These are phyloP conservation scores for Julus scandinavius DNA, from an alignment of 2,888 invertebrate species.

Conservation along the genomic window DNA sequence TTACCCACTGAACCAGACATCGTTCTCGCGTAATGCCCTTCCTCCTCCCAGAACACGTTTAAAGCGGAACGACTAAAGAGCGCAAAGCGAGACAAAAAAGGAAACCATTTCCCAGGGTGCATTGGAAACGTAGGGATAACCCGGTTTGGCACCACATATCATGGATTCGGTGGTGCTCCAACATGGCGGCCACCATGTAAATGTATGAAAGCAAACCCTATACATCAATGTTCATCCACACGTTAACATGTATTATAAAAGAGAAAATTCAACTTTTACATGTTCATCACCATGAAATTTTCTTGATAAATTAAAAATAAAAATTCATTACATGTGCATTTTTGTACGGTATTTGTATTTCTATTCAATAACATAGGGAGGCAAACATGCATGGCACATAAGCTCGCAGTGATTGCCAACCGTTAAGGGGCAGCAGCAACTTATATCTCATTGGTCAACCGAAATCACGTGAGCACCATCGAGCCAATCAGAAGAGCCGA, in stretches of 20 bases:
- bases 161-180: too few species aligned
- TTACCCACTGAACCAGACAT: conserved; percentile 33
- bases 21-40: conserved; percentile 22
- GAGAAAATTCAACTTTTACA: too few species aligned
- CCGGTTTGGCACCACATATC: too few species aligned
- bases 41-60: not conserved
- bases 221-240: too few species aligned
- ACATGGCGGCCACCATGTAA: too few species aligned
- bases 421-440: not conserved
- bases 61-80: not conserved
- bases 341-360: too few species aligned
- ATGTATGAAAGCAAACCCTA: too few species aligned
- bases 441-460: not conserved
- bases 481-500: not conserved
- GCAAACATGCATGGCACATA: not conserved
- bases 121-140: not conserved
- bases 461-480: not conserved
- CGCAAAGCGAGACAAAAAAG: not conserved
- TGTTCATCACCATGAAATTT: too few species aligned
- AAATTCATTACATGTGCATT: too few species aligned
- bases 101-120: not conserved
- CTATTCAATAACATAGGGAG: not conserved
- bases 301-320: too few species aligned
- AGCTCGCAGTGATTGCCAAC: not conserved
- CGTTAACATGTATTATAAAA: too few species aligned